Percentiles rank a stretch among this genome's conserved stretches.
Conservation (phyloP, 2,797 vertebrate genomes). For the Morus bassanus region DNA sequence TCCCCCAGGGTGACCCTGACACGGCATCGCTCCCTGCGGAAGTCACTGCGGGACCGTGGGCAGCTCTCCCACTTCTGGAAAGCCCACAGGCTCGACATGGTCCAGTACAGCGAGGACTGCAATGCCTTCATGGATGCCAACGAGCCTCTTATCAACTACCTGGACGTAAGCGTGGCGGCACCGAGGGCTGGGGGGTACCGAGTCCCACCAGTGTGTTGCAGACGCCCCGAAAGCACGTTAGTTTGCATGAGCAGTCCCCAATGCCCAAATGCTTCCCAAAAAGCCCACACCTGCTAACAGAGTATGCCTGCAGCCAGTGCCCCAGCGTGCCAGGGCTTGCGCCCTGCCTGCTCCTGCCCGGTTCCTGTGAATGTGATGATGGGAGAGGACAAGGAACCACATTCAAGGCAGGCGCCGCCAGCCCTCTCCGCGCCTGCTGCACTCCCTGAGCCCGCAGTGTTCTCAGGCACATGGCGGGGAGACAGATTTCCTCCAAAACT, state of each 20-base stretch:
- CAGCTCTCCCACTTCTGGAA: conserved; percentile 74
- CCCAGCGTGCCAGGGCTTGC: background rate
- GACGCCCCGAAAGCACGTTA: fast-evolving
- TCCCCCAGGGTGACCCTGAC: conserved; percentile 68
- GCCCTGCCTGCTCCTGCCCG: background rate
- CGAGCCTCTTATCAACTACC: conserved; percentile 79
- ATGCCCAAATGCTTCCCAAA: background rate
- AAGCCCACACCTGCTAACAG: background rate
- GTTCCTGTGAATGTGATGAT: background rate
- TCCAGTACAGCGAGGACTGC: conserved; percentile 64
- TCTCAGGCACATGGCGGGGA: fast-evolving
- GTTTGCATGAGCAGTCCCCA: fast-evolving
- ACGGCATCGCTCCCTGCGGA: conserved; percentile 69
- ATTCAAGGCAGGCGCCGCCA: background rate
- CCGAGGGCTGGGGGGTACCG: background rate
- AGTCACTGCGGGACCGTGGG: conserved; percentile 63
- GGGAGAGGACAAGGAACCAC: background rate
- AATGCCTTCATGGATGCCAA: background rate
- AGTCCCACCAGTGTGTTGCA: background rate
- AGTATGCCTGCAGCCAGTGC: background rate
- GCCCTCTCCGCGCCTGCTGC: background rate
- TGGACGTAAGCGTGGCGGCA: conserved; percentile 69
- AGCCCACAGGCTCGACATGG: conserved; percentile 40
- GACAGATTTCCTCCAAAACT: background rate
- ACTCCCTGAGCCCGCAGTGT: fast-evolving